Conservation (phyloP, 2,113 vertebrate species). For the Symphodus melops region DNA sequence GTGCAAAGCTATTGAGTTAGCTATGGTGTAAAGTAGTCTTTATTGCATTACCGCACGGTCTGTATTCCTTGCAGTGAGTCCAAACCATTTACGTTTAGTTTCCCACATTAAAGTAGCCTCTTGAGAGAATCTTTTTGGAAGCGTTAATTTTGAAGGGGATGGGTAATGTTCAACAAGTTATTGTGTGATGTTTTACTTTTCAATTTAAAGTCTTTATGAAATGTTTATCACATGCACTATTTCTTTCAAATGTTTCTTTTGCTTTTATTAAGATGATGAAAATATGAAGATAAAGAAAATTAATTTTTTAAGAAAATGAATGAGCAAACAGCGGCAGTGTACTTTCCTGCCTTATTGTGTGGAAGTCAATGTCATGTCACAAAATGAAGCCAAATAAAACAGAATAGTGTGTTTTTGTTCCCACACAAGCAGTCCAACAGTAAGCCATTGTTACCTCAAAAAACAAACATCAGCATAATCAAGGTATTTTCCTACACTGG, state of each 20-base stretch:
- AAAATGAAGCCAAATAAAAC: background rate
- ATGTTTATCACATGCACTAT: slow-evolving; percentile 71
- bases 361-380: slow-evolving; percentile 53
- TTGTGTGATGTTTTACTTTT: slow-evolving; percentile 75
- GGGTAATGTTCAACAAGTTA: slow-evolving; percentile 80
- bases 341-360: slow-evolving; percentile 8
- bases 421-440: background rate
- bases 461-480: background rate
- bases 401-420: background rate
- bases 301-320: slow-evolving; percentile 42
- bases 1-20: background rate
- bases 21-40: background rate
- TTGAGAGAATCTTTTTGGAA: slow-evolving; percentile 64
- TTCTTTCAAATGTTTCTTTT: slow-evolving; percentile 74
- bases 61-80: slow-evolving; percentile 73
- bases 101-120: background rate
- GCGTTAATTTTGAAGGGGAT: slow-evolving; percentile 82
- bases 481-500: background rate
- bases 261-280: slow-evolving; percentile 60
- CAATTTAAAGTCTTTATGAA: slow-evolving; percentile 71
- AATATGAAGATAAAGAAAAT: slow-evolving; percentile 48
- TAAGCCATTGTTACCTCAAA: background rate
- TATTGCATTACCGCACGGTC: background rate
- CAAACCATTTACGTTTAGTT: background rate
- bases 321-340: slow-evolving; percentile 56